Conservation (phyloP, 2,113 vertebrate species). For the human (Homo sapiens) region DNA sequence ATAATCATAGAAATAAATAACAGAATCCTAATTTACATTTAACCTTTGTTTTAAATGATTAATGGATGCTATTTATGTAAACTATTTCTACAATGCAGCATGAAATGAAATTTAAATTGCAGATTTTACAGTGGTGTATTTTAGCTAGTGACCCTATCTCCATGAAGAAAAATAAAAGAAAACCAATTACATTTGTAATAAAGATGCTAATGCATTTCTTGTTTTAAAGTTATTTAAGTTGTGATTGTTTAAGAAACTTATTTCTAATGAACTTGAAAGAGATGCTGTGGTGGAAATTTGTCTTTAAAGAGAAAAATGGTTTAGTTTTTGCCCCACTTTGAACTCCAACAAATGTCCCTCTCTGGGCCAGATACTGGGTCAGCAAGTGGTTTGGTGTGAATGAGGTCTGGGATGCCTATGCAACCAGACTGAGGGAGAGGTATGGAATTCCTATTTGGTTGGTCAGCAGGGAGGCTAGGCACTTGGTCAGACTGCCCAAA, state of each 20-base stretch:
- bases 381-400: too few species aligned
- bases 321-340: neutral
- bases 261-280: constrained; percentile 56
- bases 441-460: neutral
- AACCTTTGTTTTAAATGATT: constrained; percentile 88
- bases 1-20: constrained; percentile 83
- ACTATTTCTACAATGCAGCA: constrained; percentile 83
- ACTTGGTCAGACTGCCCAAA: accelerated
- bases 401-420: neutral
- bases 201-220: constrained; percentile 88
- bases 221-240: constrained; percentile 79
- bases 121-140: constrained; percentile 86
- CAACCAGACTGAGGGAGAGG: neutral
- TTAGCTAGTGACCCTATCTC: constrained; percentile 85
- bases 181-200: constrained; percentile 87
- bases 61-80: constrained; percentile 88
- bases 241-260: constrained; percentile 67
- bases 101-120: constrained; percentile 91
- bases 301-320: neutral
- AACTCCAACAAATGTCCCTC: neutral
- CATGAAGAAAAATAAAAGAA: constrained; percentile 84
- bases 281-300: neutral
- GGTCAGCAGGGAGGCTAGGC: neutral
- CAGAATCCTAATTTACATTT: constrained; percentile 84
- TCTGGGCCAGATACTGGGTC: neutral